These are phyloP conservation scores for Anguilla obscura DNA, from an alignment of 2,797 vertebrate genomes.

Conservation along the genomic window DNA sequence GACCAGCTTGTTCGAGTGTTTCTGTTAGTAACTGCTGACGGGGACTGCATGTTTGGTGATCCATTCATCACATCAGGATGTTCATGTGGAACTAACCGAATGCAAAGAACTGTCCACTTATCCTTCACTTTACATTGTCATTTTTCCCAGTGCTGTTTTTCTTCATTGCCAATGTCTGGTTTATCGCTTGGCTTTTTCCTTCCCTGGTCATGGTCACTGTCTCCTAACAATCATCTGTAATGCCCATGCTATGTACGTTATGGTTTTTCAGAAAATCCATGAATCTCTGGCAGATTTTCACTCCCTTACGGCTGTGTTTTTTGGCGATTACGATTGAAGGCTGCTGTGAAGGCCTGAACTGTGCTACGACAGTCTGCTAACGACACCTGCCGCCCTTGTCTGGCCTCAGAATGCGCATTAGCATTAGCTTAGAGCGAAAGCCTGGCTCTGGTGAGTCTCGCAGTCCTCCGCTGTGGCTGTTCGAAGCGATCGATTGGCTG, in stretches of 20 bases:
- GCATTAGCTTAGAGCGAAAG: background rate
- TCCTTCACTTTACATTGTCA: background rate
- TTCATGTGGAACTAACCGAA: background rate
- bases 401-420: background rate
- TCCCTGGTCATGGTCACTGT: background rate
- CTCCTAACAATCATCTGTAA: conserved; percentile 11
- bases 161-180: background rate
- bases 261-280: background rate
- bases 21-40: background rate
- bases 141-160: background rate
- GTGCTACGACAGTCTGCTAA: background rate
- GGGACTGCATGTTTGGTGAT: background rate
- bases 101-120: background rate
- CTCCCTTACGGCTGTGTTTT: background rate
- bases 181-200: background rate
- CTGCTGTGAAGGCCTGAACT: background rate
- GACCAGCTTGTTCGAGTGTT: background rate
- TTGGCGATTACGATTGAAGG: background rate
- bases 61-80: background rate
- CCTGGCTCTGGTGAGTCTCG: no score
- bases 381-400: no score
- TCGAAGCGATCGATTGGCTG: background rate
- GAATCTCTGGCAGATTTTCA: background rate
- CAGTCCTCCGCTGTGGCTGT: background rate
- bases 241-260: background rate